A percentile compares a stretch with the other conserved stretches of the same genome.
Evolutionary conservation across 2,797 vertebrate genomes (phyloP).

Genomic region (Acestrorhynchus altus): DNA sequence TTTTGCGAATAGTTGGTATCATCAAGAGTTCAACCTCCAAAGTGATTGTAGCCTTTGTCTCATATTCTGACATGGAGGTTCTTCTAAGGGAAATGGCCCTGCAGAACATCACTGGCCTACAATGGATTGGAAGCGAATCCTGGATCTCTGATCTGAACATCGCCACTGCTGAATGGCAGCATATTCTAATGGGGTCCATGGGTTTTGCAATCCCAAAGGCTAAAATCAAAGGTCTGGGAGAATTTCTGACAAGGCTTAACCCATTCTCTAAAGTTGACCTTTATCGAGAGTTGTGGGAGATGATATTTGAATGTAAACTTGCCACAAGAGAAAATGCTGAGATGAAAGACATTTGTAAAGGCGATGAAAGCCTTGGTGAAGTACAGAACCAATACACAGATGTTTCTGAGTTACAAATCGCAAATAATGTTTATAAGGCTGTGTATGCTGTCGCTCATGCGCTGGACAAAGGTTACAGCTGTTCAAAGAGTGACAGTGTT

Average conservation of each 20-base stretch:
- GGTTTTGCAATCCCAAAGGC: slow-evolving; percentile 71
- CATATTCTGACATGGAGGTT: slow-evolving; percentile 68
- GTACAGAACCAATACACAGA: slow-evolving; percentile 71
- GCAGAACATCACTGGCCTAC: slow-evolving; percentile 64
- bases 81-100: slow-evolving; percentile 68
- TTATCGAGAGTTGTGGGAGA: slow-evolving; percentile 54
- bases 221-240: slow-evolving; percentile 69
- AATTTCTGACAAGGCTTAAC: slow-evolving; percentile 67
- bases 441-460: slow-evolving; percentile 73
- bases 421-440: slow-evolving; percentile 76
- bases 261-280: slow-evolving; percentile 49
- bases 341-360: slow-evolving; percentile 57
- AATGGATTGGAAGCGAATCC: slow-evolving; percentile 77
- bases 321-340: slow-evolving; percentile 8
- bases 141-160: slow-evolving; percentile 72
- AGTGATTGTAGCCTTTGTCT: slow-evolving; percentile 65
- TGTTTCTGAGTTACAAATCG: slow-evolving; percentile 71
- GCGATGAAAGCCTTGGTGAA: slow-evolving; percentile 63
- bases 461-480: slow-evolving; percentile 60
- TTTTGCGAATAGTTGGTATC: slow-evolving; percentile 47
- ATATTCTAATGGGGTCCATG: slow-evolving; percentile 64
- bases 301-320: slow-evolving; percentile 55
- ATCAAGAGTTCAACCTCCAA: slow-evolving; percentile 62
- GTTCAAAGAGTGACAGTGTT: slow-evolving; percentile 21
- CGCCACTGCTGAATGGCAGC: slow-evolving; percentile 59